Conservation (phyloP, 2,113 vertebrate species). For the Rhinichthys klamathensis region DNA sequence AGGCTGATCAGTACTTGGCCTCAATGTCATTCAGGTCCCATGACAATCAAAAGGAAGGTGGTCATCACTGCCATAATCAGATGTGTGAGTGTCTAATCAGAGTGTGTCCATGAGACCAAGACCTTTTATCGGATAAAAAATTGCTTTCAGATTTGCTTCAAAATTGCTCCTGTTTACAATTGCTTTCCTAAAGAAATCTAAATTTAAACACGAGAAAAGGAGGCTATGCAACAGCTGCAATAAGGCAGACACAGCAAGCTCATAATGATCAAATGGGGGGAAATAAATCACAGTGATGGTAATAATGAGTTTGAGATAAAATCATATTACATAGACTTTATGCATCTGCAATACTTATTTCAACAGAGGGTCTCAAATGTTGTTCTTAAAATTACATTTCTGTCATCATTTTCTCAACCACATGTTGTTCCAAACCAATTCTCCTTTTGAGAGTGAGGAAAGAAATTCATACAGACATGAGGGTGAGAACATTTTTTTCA, state of each 20-base stretch:
- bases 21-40: neutral
- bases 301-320: neutral
- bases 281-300: no score
- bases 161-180: neutral
- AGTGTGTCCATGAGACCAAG: neutral
- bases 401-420: neutral
- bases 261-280: neutral
- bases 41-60: neutral
- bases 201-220: neutral
- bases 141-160: no score
- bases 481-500: neutral
- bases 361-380: neutral
- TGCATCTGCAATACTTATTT: neutral
- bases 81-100: constrained; percentile 14
- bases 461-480: neutral
- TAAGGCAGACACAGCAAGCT: neutral
- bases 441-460: neutral
- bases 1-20: neutral
- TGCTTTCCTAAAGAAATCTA: neutral
- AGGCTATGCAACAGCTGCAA: neutral
- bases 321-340: neutral
- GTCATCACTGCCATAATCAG: constrained; percentile 23
- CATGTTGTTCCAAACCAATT: neutral
- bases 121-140: neutral
- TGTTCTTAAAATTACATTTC: neutral